These are phyloP conservation scores for Limonius californicus DNA, from an alignment of 1,140 invertebrate species.

Conservation along the genomic window DNA sequence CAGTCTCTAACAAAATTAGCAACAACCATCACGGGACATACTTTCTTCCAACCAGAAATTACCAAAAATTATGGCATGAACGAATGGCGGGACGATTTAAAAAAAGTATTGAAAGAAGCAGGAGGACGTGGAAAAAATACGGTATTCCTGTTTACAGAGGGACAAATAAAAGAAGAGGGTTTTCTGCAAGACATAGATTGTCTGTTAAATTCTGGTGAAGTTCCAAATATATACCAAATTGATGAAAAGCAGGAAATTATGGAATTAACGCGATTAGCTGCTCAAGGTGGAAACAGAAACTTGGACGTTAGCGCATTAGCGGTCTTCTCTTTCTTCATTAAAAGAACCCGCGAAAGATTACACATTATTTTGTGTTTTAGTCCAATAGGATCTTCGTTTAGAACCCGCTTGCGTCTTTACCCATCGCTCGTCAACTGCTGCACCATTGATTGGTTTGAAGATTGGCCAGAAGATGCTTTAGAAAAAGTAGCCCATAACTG, in stretches of 20 bases:
- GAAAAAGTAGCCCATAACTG: conserved; percentile 83
- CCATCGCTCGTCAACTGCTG: conserved; percentile 92
- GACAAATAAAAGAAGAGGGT: conserved; percentile 82
- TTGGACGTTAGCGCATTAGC: conserved; percentile 76
- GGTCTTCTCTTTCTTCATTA: conserved; percentile 80
- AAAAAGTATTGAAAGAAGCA: conserved; percentile 74
- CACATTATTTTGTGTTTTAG: conserved; percentile 89
- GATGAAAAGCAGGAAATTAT: conserved; percentile 89
- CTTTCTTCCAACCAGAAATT: conserved; percentile 83
- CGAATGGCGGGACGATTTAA: conserved; percentile 88
- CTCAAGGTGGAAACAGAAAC: conserved; percentile 74
- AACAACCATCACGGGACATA: conserved; percentile 68
- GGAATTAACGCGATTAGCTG: conserved; percentile 69
- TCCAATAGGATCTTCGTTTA: conserved; percentile 81
- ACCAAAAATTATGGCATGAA: conserved; percentile 76
- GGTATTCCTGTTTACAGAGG: conserved; percentile 82
- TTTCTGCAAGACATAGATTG: conserved; percentile 88
- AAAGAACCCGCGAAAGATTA: conserved; percentile 78
- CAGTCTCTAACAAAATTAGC: conserved; percentile 79
- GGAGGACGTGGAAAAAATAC: conserved; percentile 66
- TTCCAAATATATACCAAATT: conserved; percentile 82
- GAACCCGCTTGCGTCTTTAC: conserved; percentile 77
- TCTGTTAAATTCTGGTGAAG: conserved; percentile 76
- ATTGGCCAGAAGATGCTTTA: conserved; percentile 89
- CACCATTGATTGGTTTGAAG: conserved; percentile 93